phyloP scores from a whole-genome alignment of 2,113 vertebrate species.

The Toxotes chatareus region DNA sequence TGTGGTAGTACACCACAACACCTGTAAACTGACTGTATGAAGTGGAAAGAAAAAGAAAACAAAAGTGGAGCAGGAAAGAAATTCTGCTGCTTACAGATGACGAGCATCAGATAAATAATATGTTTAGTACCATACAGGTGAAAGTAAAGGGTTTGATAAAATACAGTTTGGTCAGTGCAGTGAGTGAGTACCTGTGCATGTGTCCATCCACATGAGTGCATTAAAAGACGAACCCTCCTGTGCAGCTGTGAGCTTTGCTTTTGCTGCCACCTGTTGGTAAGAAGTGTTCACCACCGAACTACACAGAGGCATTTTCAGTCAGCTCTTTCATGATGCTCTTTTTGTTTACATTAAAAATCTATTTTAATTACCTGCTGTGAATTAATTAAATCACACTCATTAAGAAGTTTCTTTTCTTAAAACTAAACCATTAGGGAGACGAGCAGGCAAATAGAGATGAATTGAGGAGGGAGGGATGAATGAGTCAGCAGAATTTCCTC shows the following conservation, averaged over 20 bases:
- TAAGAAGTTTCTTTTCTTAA: neutral
- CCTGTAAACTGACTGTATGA: too few relatives aligned
- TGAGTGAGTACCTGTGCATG: neutral
- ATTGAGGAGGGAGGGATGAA: neutral
- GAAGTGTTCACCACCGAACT: neutral
- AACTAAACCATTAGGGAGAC: neutral
- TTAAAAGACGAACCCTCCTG: neutral
- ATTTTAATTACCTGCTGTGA: conserved; percentile 4
- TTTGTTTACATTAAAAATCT: conserved; percentile 17
- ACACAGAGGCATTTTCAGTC: neutral
- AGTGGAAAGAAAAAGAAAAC: too few relatives aligned
- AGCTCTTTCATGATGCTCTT: neutral
- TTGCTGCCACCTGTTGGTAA: conserved; percentile 69
- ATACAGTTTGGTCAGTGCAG: neutral
- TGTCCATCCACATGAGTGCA: neutral
- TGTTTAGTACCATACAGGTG: too few relatives aligned
- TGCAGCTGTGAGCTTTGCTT: conserved; percentile 13
- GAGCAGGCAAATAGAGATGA: conserved; percentile 5
- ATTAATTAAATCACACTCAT: conserved; percentile 9
- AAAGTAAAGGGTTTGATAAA: too few relatives aligned
- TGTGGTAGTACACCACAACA: too few relatives aligned
- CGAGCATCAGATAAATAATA: too few relatives aligned
- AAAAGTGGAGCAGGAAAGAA: too few relatives aligned
- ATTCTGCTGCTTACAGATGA: too few relatives aligned
- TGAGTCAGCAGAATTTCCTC: conserved; percentile 53